Evolutionary conservation across 2,797 vertebrate species (phyloP), one percentile per base, ranked within the genome.

Genomic region (Aulostomus chinensis): DNA sequence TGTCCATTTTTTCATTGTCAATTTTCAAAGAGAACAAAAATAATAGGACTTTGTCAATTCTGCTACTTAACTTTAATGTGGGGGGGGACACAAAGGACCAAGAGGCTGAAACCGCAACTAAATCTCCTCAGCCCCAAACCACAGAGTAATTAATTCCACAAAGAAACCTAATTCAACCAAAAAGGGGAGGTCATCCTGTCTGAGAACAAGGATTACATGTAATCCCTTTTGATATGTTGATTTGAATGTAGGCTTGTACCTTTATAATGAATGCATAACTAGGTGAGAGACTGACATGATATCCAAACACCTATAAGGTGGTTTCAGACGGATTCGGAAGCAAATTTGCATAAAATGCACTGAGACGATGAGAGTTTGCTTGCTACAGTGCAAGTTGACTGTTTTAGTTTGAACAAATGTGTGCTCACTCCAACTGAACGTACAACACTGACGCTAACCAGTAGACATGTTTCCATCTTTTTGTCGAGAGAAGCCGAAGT

Each of bases 91-190:
- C 49, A 60, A 67, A 47, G 37, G 31, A n/a, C 54, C 13, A 20
- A 30, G 22, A 57, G 16, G 47, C 20, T 40, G 25, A 59, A 61
- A 68, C 62, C 10, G 58, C 22, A n/a, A n/a, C n/a, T n/a, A n/a
- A n/a, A n/a, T n/a, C n/a, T n/a, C 39, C 46, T 80, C 55, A 14
- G 52, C 20, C 46, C 33, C 25, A 71, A 67, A 77, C 43, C 58
- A 68, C 39, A 47, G 16, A 55, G 59, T 69, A 62, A 76, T 71
- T 78, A 65, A 55, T 54, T 66, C 26, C 45, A 50, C 21, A 66
- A 62, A 68, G 56, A 69, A 50, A 62, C 33, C 29, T 20, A 51
- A 37, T 54, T 45, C 16, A n/a, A 9, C 17, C 9, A 37, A 58
- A 50, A 58, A 39, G 9, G 52, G 6, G 32, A 61, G 70, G 60